Base-by-base conservation (phyloP, 2,888 invertebrate species). In the Auanema freiburgensis region DNA sequence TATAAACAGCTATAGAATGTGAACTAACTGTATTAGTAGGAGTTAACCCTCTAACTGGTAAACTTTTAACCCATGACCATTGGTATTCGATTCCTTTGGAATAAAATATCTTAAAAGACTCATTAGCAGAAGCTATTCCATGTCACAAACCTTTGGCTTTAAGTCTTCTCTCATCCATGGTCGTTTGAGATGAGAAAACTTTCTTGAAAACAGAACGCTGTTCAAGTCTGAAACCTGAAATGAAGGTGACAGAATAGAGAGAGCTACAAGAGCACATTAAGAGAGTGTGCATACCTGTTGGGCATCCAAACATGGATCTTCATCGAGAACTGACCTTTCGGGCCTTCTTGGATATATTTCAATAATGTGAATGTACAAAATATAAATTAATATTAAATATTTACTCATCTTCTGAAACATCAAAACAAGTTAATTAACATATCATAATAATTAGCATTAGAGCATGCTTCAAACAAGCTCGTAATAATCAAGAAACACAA, bases 1-100 rank as follows among this genome's bases (percentile, higher is more conserved):
- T 43, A 24, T 23, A 33, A 42, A 41, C 12, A 1, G 18, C 10
- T 46, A 8, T 46, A 46, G 46, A 52, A 50, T 50, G 51, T 14
- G 12, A 50, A 52, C 49, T n/a, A 18, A 65, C 46, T 12, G 58
- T 57, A 16, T 51, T 61, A 12, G 57, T 44, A 41, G 57, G 60
- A 3, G 16, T 54, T 16, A 69, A 25, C 60, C 71, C 71, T 25
- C 66, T 57, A 18, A 73, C 58, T 0, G 23, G 21, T 8, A 73
- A 51, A 24, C 65, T 53, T 51, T 69, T 70, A 55, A 69, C 59
- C 73, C 73, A 73, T 14, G 54, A 59, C 73, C 73, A 73, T 23
- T 71, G 71, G 52, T 69, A 73, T 10, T 59, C 50, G 8, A 73
- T 46, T 4, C 69, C 71, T 4, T 54, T 40, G 18, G 71, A 67